These are phyloP conservation scores for Falcaria lacertinaria DNA, from an alignment of 2,888 invertebrate genomes.

Conservation along the genomic window DNA sequence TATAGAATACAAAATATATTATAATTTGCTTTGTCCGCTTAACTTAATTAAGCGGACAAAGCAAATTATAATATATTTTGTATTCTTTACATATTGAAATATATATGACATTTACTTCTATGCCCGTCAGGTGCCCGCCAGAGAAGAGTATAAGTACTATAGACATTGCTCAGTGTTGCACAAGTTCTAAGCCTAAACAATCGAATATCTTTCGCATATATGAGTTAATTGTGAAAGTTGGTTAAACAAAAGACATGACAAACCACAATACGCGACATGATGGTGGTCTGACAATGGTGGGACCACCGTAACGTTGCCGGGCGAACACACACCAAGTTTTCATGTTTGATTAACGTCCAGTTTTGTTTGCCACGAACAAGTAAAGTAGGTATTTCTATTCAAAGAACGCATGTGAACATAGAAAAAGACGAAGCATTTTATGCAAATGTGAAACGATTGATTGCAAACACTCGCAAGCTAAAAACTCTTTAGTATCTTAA, in stretches of 20 bases:
- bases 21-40: too few relatives aligned
- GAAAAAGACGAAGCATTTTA: conserved; percentile 18
- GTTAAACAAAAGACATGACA: conserved; percentile 53
- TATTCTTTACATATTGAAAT: too few relatives aligned
- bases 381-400: conserved; percentile 25
- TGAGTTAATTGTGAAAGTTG: conserved; percentile 70
- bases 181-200: background rate
- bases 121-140: too few relatives aligned
- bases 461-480: background rate
- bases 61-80: too few relatives aligned
- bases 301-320: conserved; percentile 48
- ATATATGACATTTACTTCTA: too few relatives aligned
- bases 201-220: conserved; percentile 35
- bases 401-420: conserved; percentile 15
- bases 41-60: too few relatives aligned
- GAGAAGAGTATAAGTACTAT: too few relatives aligned
- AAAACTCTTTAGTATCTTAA: background rate
- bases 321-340: conserved; percentile 49
- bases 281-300: conserved; percentile 48
- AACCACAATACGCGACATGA: conserved; percentile 41
- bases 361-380: conserved; percentile 46
- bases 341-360: conserved; percentile 57
- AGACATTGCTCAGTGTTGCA: too few relatives aligned
- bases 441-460: conserved; percentile 2
- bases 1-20: too few relatives aligned